phyloP scores from a whole-genome alignment of 2,797 vertebrate species.

The Silurus lanzhouensis region DNA sequence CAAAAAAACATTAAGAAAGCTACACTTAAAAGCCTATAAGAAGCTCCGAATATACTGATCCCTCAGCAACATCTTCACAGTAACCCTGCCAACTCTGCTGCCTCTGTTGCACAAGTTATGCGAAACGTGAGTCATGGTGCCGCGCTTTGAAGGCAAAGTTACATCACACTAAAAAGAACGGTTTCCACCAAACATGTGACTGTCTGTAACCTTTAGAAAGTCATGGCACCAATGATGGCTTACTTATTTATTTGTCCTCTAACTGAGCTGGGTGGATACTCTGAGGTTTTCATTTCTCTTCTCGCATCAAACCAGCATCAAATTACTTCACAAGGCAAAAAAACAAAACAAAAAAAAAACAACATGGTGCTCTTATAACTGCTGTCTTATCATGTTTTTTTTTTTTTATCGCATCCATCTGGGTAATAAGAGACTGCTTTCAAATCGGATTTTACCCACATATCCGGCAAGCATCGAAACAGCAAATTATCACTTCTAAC shows the following conservation, averaged over 20 bases:
- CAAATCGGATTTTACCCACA: constrained; percentile 11
- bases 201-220: constrained; percentile 5
- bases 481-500: neutral
- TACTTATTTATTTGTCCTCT: constrained; percentile 31
- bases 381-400: neutral
- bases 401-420: neutral
- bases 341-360: neutral
- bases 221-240: neutral
- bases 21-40: too few relatives aligned
- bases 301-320: neutral
- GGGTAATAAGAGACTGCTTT: constrained; percentile 1
- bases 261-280: constrained; percentile 7
- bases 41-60: neutral
- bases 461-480: neutral
- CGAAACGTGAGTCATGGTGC: neutral
- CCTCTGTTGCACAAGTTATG: neutral
- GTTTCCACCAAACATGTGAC: constrained; percentile 2
- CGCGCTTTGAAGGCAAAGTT: neutral
- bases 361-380: neutral
- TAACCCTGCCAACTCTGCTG: neutral
- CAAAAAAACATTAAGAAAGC: neutral
- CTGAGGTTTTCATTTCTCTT: neutral
- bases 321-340: neutral
- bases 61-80: neutral
- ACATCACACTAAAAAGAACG: neutral